These are phyloP conservation scores for Athalia cordata DNA, from an alignment of 2,888 invertebrate genomes.

Conservation along the genomic window DNA sequence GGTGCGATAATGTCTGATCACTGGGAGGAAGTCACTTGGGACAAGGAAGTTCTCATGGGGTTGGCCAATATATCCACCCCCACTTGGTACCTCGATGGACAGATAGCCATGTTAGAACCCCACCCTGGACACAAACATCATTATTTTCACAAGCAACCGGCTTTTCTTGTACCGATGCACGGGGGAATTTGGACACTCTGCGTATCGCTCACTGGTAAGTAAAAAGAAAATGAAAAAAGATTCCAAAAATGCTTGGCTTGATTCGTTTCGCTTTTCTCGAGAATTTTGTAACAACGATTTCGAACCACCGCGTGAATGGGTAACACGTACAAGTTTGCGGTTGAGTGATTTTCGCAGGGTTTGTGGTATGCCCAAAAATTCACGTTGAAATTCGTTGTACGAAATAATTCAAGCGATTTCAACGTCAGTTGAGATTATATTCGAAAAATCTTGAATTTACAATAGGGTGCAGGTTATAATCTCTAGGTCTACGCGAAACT, in stretches of 20 bases:
- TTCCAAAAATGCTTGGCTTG: too few relatives aligned
- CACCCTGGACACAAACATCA: conserved; percentile 55
- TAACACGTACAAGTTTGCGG: too few relatives aligned
- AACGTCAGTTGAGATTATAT: too few relatives aligned
- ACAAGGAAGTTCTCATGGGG: conserved; percentile 77
- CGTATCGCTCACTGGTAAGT: conserved; percentile 85
- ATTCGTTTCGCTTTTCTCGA: not conserved
- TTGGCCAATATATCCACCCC: conserved; percentile 79
- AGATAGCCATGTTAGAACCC: conserved; percentile 79
- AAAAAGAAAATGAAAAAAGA: not conserved
- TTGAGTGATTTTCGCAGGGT: too few relatives aligned
- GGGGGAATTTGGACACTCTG: conserved; percentile 95
- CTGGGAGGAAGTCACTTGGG: conserved; percentile 93
- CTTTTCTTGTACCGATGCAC: conserved; percentile 90
- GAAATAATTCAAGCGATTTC: too few relatives aligned
- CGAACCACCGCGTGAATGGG: not conserved
- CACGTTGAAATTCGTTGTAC: too few relatives aligned
- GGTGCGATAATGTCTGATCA: conserved; percentile 92
- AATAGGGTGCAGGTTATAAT: too few relatives aligned
- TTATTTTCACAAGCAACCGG: conserved; percentile 63
- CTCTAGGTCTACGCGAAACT: too few relatives aligned
- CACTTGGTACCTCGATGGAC: conserved; percentile 85
- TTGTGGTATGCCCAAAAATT: too few relatives aligned
- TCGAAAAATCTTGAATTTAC: too few relatives aligned
- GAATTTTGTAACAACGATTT: not conserved